These are phyloP conservation scores for Apis cerana DNA, from an alignment of 1,140 invertebrate genomes.

Conservation along the genomic window DNA sequence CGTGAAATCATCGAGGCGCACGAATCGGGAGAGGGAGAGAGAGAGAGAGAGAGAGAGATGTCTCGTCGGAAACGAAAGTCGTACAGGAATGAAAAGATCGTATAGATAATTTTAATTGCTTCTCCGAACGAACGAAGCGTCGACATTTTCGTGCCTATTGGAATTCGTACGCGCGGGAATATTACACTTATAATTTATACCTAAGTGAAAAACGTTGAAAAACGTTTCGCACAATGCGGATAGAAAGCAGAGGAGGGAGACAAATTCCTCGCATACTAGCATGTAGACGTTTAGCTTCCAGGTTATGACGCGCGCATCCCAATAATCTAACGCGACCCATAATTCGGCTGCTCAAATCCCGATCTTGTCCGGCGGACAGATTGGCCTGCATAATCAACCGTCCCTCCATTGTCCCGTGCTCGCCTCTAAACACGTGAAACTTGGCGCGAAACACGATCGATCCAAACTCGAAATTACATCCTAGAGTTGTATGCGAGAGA, in stretches of 20 bases:
- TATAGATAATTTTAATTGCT: no score
- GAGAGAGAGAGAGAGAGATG: no score
- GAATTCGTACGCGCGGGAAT: no score
- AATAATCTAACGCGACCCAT: not conserved
- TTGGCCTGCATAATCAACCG: constrained; percentile 22
- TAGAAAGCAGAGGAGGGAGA: not conserved
- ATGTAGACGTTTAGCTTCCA: not conserved
- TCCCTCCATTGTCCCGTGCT: not conserved
- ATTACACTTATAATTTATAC: no score
- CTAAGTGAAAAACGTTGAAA: no score
- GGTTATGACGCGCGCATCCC: no score
- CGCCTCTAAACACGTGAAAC: not conserved
- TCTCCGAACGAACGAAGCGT: no score
- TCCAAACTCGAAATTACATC: not conserved
- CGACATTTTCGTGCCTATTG: no score
- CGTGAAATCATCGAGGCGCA: not conserved
- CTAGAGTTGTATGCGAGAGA: no score
- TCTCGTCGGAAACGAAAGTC: no score
- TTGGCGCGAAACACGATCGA: not conserved
- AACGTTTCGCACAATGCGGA: not conserved
- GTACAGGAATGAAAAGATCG: no score
- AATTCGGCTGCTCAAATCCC: constrained; percentile 16
- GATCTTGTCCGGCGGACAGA: not conserved
- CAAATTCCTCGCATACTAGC: not conserved
- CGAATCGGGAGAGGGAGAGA: no score